Percentiles rank a stretch among this genome's conserved stretches.
These are phyloP conservation scores for Psylliodes chrysocephalus DNA, from an alignment of 2,888 invertebrate genomes.

Conservation along the genomic window DNA sequence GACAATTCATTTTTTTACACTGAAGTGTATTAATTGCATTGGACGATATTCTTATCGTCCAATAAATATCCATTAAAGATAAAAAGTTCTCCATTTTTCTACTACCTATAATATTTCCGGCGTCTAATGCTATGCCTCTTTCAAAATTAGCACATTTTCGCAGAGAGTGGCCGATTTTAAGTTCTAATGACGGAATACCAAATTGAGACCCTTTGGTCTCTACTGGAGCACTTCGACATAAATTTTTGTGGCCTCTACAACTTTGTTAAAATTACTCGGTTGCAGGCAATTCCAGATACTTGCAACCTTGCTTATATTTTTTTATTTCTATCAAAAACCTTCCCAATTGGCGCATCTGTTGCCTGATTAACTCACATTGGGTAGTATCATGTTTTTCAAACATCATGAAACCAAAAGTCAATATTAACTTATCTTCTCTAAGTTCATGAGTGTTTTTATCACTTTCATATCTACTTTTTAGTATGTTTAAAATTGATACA, in stretches of 20 bases:
- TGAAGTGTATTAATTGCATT: slow-evolving; percentile 40
- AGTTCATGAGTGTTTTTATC: no score
- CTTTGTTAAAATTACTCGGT: no score
- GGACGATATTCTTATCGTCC: slow-evolving; percentile 41
- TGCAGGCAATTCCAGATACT: no score
- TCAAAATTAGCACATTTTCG: slow-evolving; percentile 39
- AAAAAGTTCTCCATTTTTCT: slow-evolving; percentile 29
- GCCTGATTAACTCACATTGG: slow-evolving; percentile 34
- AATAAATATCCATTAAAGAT: slow-evolving; percentile 41
- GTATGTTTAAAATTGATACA: no score
- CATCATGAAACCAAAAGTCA: slow-evolving; percentile 29
- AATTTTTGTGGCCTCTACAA: no score
- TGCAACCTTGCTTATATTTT: background rate
- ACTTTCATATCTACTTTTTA: no score
- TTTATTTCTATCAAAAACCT: slow-evolving; percentile 19
- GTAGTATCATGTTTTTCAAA: slow-evolving; percentile 32
- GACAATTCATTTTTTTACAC: slow-evolving; percentile 35
- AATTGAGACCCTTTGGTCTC: slow-evolving; percentile 34
- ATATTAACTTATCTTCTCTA: slow-evolving; percentile 17
- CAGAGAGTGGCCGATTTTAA: slow-evolving; percentile 40
- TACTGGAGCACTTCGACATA: no score
- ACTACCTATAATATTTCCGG: slow-evolving; percentile 34
- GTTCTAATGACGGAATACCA: slow-evolving; percentile 33
- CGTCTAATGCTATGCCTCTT: slow-evolving; percentile 35
- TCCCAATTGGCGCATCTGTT: slow-evolving; percentile 30